A percentile compares a stretch with the other conserved stretches of the same genome.
These are phyloP conservation scores for Phodopus roborovskii DNA, from an alignment of 2,113 vertebrate species.

Conservation along the genomic window DNA sequence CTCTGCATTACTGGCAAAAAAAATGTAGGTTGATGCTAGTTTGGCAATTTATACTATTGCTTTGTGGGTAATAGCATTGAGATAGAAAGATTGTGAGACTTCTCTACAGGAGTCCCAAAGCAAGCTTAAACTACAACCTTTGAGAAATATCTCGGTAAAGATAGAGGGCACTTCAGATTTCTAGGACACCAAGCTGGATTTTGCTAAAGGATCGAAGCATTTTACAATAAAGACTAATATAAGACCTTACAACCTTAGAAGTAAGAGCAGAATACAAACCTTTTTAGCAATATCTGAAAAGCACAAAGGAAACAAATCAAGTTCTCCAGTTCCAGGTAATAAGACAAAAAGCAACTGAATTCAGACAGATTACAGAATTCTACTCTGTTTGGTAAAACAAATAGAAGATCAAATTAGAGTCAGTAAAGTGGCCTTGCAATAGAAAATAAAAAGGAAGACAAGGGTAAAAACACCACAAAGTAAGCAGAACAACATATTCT, in stretches of 20 bases:
- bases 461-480: background rate
- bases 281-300: background rate
- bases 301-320: background rate
- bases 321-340: background rate
- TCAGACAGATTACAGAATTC: background rate
- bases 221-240: background rate
- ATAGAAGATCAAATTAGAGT: background rate
- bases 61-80: background rate
- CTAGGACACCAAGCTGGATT: background rate
- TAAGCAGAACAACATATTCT: background rate
- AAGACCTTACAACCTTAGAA: background rate
- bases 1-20: background rate
- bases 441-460: background rate
- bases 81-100: background rate
- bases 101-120: background rate
- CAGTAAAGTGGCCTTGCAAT: background rate
- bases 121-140: background rate
- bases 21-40: background rate
- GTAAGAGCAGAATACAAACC: background rate
- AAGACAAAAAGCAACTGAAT: background rate
- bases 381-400: background rate
- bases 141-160: background rate
- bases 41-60: background rate
- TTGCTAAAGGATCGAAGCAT: background rate
- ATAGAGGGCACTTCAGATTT: background rate